Evolutionary conservation across 2,888 invertebrate species (phyloP), one percentile per base, ranked within the genome.

Genomic region (Leptopilina drosophilae): DNA sequence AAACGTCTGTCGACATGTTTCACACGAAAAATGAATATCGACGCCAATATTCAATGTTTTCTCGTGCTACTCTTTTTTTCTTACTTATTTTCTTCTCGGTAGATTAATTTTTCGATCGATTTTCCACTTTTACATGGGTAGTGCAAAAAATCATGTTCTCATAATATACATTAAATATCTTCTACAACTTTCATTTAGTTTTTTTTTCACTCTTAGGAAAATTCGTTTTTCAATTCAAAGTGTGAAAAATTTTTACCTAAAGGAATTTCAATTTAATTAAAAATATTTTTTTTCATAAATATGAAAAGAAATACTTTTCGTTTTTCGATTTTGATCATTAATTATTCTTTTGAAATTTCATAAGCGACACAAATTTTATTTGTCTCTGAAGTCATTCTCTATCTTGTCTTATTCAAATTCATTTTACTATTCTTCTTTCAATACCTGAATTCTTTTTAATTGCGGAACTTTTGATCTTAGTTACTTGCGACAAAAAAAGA

Each of bases 11-110:
- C 75, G 56, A 33, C 49, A 15, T 26, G 64, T 76, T 33, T n/a
- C 33, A 56, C 73, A 56, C 26, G 73, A 73, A 73, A 73, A 73
- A 73, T 73, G 56, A 33, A 73, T 53, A 73, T 56, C 15, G 14
- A 49, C 26, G 33, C 33, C 53, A 53, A 73, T 33, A 56, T 73
- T 56, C 33, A 33, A 56, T 53, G 14, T 64, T 26, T 64, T 33
- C 26, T 0, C 14, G 12, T 49, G 49, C 49, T 11, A 4, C 49
- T 8, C 42, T 49, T 49, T 49, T 49, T 49, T 49, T 49, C 11
- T 11, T 49, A 53, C 73, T 73, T 73, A 56, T 73, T 26, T 33
- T 56, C 42, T 42, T 56, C n/a, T 33, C 8, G 53, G 8, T 33
- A 56, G 56, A 53, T n/a, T 59, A 73, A 56, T 73, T 73, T 62